A percentile compares a stretch with the other conserved stretches of the same genome.
phyloP scores from a whole-genome alignment of 1,140 invertebrate species.

The Wiebesia pumilae region DNA sequence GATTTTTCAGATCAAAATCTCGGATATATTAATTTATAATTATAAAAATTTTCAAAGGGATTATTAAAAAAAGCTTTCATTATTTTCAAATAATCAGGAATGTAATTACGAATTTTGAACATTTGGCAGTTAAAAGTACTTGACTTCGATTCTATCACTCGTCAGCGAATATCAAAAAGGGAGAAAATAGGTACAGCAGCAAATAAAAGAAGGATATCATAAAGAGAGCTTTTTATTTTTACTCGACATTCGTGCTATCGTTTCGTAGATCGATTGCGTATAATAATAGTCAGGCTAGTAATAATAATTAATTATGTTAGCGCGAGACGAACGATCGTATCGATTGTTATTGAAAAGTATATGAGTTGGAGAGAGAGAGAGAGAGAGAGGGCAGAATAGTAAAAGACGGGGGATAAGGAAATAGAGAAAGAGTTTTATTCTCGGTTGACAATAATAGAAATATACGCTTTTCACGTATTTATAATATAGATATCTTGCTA shows the following conservation, averaged over 20 bases:
- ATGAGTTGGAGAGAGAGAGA: too few relatives aligned
- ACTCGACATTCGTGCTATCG: neutral
- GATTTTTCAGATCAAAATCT: too few relatives aligned
- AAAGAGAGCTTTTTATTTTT: conserved; percentile 22
- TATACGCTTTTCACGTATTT: too few relatives aligned
- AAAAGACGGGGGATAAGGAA: too few relatives aligned
- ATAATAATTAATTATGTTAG: conserved; percentile 52
- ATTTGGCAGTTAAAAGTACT: conserved; percentile 6
- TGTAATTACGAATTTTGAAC: conserved; percentile 19
- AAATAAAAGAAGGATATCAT: conserved; percentile 15
- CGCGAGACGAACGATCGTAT: conserved; percentile 43
- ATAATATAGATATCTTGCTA: too few relatives aligned
- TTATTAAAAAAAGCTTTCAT: neutral
- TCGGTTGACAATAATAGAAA: neutral
- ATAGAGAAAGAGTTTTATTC: neutral
- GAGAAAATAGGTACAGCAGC: conserved; percentile 5
- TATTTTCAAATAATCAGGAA: conserved; percentile 19
- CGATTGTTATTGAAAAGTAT: neutral
- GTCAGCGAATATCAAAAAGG: conserved; percentile 22
- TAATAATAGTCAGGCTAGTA: conserved; percentile 46
- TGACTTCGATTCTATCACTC: conserved; percentile 39
- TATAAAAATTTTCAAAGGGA: neutral
- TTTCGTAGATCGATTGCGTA: conserved; percentile 13
- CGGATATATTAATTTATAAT: neutral
- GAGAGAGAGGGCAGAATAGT: too few relatives aligned